Evolutionary conservation across 23 tunicate species (phyloP).

Genomic region (Halocynthia aurantium): DNA sequence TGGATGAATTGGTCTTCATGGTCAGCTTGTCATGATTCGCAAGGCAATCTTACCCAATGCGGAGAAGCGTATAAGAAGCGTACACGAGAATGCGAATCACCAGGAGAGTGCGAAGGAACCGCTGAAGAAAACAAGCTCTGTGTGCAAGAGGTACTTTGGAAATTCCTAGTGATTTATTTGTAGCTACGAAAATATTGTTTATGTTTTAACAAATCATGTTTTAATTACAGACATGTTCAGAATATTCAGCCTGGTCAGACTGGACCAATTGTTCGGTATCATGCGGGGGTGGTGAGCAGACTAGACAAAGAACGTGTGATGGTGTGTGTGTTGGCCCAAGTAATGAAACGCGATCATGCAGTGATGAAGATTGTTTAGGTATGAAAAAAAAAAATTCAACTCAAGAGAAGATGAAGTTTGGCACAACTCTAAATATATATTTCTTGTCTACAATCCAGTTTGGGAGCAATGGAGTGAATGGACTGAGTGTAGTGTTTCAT

Average conservation of each 20-base stretch:
- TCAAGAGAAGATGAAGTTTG: too few species aligned
- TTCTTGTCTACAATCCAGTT: too few species aligned
- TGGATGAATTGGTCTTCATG: too few species aligned
- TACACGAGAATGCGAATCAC: conserved; percentile 19
- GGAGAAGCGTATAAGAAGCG: conserved; percentile 31
- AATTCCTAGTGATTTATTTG: too few species aligned
- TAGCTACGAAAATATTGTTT: too few species aligned
- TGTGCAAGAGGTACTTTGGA: too few species aligned
- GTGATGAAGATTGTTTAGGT: conserved; percentile 1
- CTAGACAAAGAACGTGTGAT: conserved; percentile 17
- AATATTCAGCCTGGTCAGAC: conserved; percentile 23
- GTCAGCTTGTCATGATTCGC: neutral
- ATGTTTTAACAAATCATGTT: too few species aligned
- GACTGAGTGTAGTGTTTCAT: conserved; percentile 5
- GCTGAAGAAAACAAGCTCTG: too few species aligned
- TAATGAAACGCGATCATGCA: conserved; percentile 24
- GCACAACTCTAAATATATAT: too few species aligned
- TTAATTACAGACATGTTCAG: neutral
- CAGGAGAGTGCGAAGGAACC: too few species aligned
- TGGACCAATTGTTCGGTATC: conserved; percentile 38
- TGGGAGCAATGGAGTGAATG: conserved; percentile 3
- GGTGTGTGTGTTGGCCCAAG: conserved; percentile 20
- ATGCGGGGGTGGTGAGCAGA: conserved; percentile 18
- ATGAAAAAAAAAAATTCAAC: too few species aligned
- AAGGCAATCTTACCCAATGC: neutral